Percentiles rank a stretch among this genome's conserved stretches.
phyloP scores from a whole-genome alignment of 2,888 invertebrate genomes.

The Erannis defoliaria region DNA sequence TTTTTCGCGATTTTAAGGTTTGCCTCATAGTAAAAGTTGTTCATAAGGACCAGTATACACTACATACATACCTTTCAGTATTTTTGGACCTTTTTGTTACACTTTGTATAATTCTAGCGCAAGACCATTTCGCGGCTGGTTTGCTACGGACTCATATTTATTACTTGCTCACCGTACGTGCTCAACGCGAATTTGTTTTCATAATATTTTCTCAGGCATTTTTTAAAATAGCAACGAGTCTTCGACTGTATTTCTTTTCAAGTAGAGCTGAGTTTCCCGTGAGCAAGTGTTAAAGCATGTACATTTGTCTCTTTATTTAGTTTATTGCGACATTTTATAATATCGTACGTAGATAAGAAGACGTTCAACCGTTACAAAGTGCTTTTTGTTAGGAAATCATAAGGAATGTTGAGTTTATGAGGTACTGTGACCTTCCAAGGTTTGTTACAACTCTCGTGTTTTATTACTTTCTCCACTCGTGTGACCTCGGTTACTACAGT shows the following conservation, averaged over 20 bases:
- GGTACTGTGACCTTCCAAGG: constrained; percentile 40
- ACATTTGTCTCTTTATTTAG: constrained; percentile 82
- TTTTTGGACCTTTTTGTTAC: constrained; percentile 15
- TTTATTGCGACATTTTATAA: constrained; percentile 85
- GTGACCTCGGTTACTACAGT: no score
- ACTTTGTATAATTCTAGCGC: constrained; percentile 71
- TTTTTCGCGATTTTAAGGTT: no score
- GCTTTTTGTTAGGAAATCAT: constrained; percentile 68
- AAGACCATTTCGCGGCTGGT: constrained; percentile 74
- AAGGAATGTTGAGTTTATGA: constrained; percentile 53
- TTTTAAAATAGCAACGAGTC: constrained; percentile 57
- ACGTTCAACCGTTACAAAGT: constrained; percentile 74
- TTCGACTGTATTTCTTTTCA: constrained; percentile 51
- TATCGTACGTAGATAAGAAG: constrained; percentile 82
- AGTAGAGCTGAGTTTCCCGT: constrained; percentile 56
- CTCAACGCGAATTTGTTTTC: constrained; percentile 85
- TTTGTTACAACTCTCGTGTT: constrained; percentile 30
- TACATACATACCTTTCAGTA: constrained; percentile 6
- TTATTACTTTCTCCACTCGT: constrained; percentile 5
- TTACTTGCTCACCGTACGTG: constrained; percentile 83
- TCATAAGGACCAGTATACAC: no score
- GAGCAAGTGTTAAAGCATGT: constrained; percentile 54
- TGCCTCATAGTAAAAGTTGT: no score
- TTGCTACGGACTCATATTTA: constrained; percentile 77
- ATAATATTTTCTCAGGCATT: constrained; percentile 81